phyloP scores from a whole-genome alignment of 2,888 invertebrate genomes.

The Aquatica leii region DNA sequence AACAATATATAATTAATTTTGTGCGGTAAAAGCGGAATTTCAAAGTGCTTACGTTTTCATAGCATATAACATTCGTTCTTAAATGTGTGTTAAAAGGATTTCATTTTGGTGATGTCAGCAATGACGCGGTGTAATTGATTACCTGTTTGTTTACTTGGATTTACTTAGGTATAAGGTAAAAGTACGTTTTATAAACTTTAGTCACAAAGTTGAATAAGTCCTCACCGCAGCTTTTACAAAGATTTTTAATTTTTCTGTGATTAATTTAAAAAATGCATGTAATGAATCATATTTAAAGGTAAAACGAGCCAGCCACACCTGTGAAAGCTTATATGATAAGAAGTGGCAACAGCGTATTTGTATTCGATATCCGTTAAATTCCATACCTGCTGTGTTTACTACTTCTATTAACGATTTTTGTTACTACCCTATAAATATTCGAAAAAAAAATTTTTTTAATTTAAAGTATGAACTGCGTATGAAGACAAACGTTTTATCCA shows the following conservation, averaged over 20 bases:
- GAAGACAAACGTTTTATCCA: no score
- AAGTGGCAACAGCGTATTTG: conserved; percentile 46
- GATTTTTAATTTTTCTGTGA: no score
- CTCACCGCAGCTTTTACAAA: no score
- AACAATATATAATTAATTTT: not conserved
- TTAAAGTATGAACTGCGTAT: no score
- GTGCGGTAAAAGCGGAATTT: not conserved
- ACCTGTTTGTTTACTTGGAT: conserved; percentile 38
- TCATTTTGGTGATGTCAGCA: conserved; percentile 37
- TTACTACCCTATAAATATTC: conserved; percentile 1
- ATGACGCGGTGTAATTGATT: conserved; percentile 36
- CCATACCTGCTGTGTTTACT: conserved; percentile 16
- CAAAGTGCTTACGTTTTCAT: not conserved
- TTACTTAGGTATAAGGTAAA: conserved; percentile 1
- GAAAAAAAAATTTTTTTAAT: not conserved
- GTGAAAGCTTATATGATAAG: conserved; percentile 42
- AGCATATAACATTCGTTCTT: not conserved
- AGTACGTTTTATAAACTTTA: no score
- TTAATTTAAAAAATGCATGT: no score
- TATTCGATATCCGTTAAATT: conserved; percentile 36
- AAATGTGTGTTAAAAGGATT: conserved; percentile 20
- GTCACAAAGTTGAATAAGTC: no score
- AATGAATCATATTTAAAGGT: conserved; percentile 23
- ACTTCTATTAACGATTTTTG: conserved; percentile 21
- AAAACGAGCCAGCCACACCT: conserved; percentile 47